phyloP scores from a whole-genome alignment of 2,797 vertebrate species.

The Xenentodon cancila region DNA sequence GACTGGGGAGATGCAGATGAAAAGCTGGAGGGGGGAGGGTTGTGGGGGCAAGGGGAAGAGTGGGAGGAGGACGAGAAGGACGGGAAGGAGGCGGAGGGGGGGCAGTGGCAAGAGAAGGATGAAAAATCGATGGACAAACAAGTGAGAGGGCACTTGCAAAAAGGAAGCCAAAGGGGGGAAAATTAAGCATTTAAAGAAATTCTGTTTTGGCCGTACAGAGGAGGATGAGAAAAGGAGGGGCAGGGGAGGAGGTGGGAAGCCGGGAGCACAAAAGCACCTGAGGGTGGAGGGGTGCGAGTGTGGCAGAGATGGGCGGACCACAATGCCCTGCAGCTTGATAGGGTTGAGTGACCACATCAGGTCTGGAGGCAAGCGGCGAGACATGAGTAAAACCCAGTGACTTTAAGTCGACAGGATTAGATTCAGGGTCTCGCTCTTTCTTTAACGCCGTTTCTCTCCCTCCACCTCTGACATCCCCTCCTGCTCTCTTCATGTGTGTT shows the following conservation, averaged over 20 bases:
- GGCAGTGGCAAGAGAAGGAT: conserved; percentile 67
- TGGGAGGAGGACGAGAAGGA: conserved; percentile 19
- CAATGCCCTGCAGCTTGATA: conserved; percentile 82
- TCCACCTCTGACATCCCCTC: conserved; percentile 20
- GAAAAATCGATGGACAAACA: conserved; percentile 85
- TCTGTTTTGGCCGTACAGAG: conserved; percentile 64
- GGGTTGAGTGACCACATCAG: conserved; percentile 84
- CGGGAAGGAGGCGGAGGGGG: conserved; percentile 20
- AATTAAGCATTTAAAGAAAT: conserved; percentile 83
- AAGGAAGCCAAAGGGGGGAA: conserved; percentile 73
- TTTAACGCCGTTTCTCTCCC: conserved; percentile 38
- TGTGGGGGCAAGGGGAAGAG: conserved; percentile 14
- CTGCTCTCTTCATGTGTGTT: conserved; percentile 29
- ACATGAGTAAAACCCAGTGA: conserved; percentile 73
- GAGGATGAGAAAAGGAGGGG: conserved; percentile 53
- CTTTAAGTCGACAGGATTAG: conserved; percentile 80
- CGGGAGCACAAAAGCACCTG: conserved; percentile 71
- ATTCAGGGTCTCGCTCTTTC: conserved; percentile 61
- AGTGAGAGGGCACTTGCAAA: conserved; percentile 72
- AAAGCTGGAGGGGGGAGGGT: conserved; percentile 24
- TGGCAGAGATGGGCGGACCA: conserved; percentile 67
- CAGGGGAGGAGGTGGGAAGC: conserved; percentile 15
- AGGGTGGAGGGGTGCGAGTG: conserved; percentile 62
- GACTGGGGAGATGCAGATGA: conserved; percentile 55
- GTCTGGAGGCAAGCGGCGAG: conserved; percentile 68